Base-by-base conservation (phyloP, 1,140 invertebrate species). In the Bombus confusus region DNA sequence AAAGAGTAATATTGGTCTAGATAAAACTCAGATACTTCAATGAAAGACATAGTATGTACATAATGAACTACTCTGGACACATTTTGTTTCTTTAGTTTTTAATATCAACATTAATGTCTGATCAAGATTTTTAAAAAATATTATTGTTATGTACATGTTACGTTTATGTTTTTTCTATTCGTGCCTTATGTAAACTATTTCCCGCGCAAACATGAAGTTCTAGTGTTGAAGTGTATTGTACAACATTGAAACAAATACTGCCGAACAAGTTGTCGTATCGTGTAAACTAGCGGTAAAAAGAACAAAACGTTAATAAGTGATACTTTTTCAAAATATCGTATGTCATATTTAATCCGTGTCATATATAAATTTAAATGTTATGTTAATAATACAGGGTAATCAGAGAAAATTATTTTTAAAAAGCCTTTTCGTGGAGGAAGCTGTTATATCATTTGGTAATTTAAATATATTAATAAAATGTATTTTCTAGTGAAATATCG, bases 201-300 rank as follows among this genome's bases (percentile, higher is more conserved):
- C 15, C 18, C 37, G 22, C 6, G 52, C 52, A 69, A 41, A 47
- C 37, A 68, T 22, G 62, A 83, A 43, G 64, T 69, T 83, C 64
- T 66, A 31, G 62, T 52, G 66, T 78, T 68, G 43, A 79, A 47
- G 41, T 28, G 41, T 28, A 31, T 71, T 59, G 82, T 84, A 79
- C 82, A 84, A 79, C 37, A 84, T 72, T 71, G 57, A 85, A 85
- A 85, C 83, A 39, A 72, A 72, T 85, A 85, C 83, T 85, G 83
- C 83, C 83, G 77, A n/a, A 72, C 39, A 28, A 73, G 62, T 84
- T 52, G 28, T 72, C 18, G 62, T 83, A 57, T 83, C n/a, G 28
- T 39, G 81, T 69, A 77, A 83, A 69, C 22, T 69, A 78, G 81
- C 9, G 74, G 64, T 83, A 59, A 78, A 77, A 77, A 57, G 43